These are phyloP conservation scores for Coendou prehensilis DNA, from an alignment of 2,797 vertebrate genomes.

Conservation along the genomic window DNA sequence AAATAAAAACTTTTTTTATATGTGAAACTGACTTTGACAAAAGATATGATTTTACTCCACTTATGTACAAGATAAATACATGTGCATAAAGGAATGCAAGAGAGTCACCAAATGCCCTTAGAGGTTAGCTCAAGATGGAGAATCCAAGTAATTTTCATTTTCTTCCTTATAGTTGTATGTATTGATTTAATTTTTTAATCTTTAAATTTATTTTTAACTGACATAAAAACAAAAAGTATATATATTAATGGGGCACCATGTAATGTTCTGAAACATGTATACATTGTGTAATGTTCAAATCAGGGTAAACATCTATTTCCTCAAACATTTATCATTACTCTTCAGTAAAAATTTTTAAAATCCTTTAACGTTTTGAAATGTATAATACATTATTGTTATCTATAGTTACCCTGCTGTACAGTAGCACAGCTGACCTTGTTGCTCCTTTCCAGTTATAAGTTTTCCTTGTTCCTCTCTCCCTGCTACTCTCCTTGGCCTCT, in stretches of 20 bases:
- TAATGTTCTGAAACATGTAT: not conserved
- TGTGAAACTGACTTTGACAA: not conserved
- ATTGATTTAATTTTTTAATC: not conserved
- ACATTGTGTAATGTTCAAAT: not conserved
- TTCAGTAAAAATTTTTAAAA: not conserved
- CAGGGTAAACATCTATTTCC: not conserved
- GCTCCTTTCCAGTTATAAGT: no score
- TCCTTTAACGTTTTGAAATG: not conserved
- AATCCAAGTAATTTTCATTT: conserved; percentile 27
- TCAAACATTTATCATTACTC: not conserved
- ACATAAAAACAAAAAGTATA: not conserved
- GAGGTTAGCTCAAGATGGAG: not conserved
- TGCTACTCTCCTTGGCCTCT: not conserved
- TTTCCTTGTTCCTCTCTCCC: not conserved
- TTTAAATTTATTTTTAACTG: not conserved
- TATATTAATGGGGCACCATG: not conserved
- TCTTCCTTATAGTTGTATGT: conserved; percentile 4
- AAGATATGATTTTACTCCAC: not conserved
- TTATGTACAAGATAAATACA: conserved; percentile 28
- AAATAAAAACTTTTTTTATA: conserved; percentile 4
- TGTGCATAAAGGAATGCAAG: not conserved
- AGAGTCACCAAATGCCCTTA: not conserved
- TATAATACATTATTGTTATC: not conserved
- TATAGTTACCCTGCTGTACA: not conserved
- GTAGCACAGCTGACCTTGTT: not conserved